Evolutionary conservation across 1,140 invertebrate genomes (phyloP).

Genomic region (Archivesica marissinica): DNA sequence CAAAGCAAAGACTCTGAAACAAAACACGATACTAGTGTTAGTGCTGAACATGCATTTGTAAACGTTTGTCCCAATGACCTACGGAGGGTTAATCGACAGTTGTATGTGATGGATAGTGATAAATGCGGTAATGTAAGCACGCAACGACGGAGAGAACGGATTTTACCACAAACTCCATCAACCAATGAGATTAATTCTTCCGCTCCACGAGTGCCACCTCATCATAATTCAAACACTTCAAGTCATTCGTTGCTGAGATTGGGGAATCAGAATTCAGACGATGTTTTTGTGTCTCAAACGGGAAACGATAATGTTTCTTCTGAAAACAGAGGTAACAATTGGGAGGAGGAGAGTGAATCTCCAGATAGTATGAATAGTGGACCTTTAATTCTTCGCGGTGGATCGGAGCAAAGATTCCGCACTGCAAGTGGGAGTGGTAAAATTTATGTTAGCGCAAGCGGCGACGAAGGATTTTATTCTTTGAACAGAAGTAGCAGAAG

Average conservation of each 20-base stretch:
- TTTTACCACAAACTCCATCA: constrained; percentile 20
- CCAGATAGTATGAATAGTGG: constrained; percentile 35
- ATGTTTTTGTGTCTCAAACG: constrained; percentile 37
- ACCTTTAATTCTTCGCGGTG: constrained; percentile 19
- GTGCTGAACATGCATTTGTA: constrained; percentile 21
- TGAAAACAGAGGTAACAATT: background rate
- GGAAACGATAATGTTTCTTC: background rate
- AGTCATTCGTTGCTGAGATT: background rate
- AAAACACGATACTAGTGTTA: background rate
- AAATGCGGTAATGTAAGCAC: background rate
- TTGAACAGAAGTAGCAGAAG: constrained; percentile 55
- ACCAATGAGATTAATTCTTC: constrained; percentile 49
- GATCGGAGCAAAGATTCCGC: background rate
- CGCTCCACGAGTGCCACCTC: constrained; percentile 28
- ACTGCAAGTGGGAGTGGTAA: constrained; percentile 44
- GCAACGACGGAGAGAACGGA: background rate
- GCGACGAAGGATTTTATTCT: constrained; percentile 51
- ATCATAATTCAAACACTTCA: constrained; percentile 2
- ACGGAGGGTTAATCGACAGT: constrained; percentile 35
- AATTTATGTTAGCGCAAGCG: constrained; percentile 53
- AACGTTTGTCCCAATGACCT: constrained; percentile 55
- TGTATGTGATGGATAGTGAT: constrained; percentile 55
- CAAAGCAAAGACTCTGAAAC: background rate
- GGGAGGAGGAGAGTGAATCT: constrained; percentile 48
- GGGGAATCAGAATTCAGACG: constrained; percentile 9